Evolutionary conservation across 2,888 invertebrate species (phyloP), one percentile per base, ranked within the genome.

Genomic region (Taenaris catops): DNA sequence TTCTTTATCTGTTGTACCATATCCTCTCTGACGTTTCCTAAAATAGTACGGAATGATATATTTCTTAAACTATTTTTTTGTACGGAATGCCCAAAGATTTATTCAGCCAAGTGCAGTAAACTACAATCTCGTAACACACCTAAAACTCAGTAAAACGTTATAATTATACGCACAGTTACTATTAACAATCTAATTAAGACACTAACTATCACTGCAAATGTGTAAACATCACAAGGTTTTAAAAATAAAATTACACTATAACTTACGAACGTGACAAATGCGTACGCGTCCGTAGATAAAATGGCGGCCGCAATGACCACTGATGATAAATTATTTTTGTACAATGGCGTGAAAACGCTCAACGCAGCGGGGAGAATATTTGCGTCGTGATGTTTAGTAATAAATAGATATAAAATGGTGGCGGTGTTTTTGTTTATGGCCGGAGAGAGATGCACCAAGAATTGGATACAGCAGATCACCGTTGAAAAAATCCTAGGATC

Each of bases 401-500:
- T 55, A 41, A 66, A 56, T 46, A 73, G 58, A 55, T 69, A 75
- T 41, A 65, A 39, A 34, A 63, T 62, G 51, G 68, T 59, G 59
- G 69, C 56, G 54, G 66, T 64, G 44, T 65, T 56, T 49, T 59
- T 55, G 53, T 61, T 49, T 68, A 71, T 67, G 71, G 70, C 68
- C 55, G 58, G 55, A 51, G 28, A 23, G 16, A 40, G 59, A 51
- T 58, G 57, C 51, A 61, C 63, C 56, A 62, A 57, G 62, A 61
- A 60, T 49, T 46, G 53, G 60, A 60, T 56, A 55, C 69, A 72
- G 63, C 71, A 74, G 80, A 83, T 84, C 83, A 86, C 74, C 84
- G 80, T 56, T 86, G 84, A 78, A 86, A 86, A 78, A 86, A 83
- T 70, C 86, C 86, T 11, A 86, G 76, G 46, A 86, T 59, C 11